A percentile compares a stretch with the other conserved stretches of the same genome.
Evolutionary conservation across 2,888 invertebrate species (phyloP).

Genomic region (Agapetus fuscipes): DNA sequence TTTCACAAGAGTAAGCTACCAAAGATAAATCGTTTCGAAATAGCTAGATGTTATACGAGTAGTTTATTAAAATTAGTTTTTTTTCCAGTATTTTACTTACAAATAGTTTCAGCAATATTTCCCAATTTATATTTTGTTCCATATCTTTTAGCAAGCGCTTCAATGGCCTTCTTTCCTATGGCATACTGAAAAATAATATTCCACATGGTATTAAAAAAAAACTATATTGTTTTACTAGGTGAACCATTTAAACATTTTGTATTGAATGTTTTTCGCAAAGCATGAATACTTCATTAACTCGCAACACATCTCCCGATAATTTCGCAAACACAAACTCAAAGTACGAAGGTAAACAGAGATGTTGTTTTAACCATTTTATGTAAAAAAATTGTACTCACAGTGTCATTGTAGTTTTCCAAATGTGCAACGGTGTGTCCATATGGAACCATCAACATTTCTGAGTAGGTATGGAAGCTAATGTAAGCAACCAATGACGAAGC

Average conservation of each 20-base stretch:
- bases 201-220: neutral
- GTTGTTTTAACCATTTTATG: too few relatives aligned
- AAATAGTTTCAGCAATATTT: slow-evolving; percentile 45
- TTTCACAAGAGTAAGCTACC: too few relatives aligned
- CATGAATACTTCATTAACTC: slow-evolving; percentile 1
- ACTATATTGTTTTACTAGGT: neutral
- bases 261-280: neutral
- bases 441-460: slow-evolving; percentile 50
- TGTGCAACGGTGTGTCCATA: slow-evolving; percentile 41
- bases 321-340: neutral
- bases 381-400: too few relatives aligned
- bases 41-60: too few relatives aligned
- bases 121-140: slow-evolving; percentile 53
- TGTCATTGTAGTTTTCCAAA: slow-evolving; percentile 36
- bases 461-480: slow-evolving; percentile 55
- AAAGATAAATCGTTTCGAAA: too few relatives aligned
- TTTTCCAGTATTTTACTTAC: slow-evolving; percentile 30
- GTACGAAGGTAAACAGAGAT: too few relatives aligned
- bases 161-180: slow-evolving; percentile 41
- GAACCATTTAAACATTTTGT: neutral
- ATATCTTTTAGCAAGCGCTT: slow-evolving; percentile 43
- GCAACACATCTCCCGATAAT: neutral
- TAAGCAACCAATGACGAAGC: slow-evolving; percentile 38
- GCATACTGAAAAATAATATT: slow-evolving; percentile 7
- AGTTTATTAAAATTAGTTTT: too few relatives aligned